phyloP scores from a whole-genome alignment of 2,888 invertebrate genomes.

The Odiellus spinosus region DNA sequence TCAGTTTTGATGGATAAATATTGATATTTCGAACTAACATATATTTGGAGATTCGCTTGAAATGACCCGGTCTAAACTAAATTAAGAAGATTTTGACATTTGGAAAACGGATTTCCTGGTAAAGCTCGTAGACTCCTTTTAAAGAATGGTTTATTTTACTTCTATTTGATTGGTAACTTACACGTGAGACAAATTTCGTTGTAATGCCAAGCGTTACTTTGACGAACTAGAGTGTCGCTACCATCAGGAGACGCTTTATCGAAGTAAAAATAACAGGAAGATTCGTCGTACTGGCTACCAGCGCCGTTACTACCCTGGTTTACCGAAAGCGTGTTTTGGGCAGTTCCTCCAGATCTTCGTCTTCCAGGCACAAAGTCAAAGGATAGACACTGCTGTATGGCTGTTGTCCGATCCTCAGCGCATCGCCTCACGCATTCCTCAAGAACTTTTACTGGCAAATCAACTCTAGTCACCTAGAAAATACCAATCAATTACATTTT shows the following conservation, averaged over 20 bases:
- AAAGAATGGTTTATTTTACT: no score
- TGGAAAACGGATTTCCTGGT: no score
- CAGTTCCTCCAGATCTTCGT: constrained; percentile 33
- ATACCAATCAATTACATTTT: constrained; percentile 1
- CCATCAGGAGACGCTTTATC: constrained; percentile 78
- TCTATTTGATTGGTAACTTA: no score
- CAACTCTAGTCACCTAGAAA: constrained; percentile 52
- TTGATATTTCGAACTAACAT: no score
- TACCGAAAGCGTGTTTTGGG: neutral
- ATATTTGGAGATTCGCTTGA: no score
- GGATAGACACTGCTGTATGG: constrained; percentile 45
- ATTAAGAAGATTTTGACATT: no score
- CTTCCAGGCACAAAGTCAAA: constrained; percentile 83
- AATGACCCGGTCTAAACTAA: no score
- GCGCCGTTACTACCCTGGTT: neutral
- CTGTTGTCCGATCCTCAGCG: constrained; percentile 51
- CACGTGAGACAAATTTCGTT: constrained; percentile 46
- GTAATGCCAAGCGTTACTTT: constrained; percentile 76
- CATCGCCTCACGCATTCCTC: constrained; percentile 79
- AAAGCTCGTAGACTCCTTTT: no score
- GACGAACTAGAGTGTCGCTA: constrained; percentile 69
- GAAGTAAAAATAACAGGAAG: constrained; percentile 65
- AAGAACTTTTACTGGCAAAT: constrained; percentile 67
- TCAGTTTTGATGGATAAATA: no score
- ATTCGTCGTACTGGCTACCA: constrained; percentile 48